A percentile compares a stretch with the other conserved stretches of the same genome.
These are phyloP conservation scores for pig (Sus scrofa) DNA, from an alignment of 2,113 vertebrate species.

Conservation along the genomic window DNA sequence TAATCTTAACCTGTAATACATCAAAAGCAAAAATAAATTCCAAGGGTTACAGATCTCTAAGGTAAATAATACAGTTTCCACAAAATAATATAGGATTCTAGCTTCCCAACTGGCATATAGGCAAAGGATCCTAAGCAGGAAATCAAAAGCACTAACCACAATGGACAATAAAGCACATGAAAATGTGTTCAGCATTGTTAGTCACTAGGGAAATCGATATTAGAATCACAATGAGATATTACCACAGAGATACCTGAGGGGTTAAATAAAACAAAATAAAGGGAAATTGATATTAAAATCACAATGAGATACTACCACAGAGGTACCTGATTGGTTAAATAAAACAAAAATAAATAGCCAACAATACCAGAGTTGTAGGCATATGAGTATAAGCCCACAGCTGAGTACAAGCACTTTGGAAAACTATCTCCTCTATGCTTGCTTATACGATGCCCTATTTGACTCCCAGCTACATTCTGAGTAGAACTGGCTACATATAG, in stretches of 20 bases:
- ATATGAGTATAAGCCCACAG: not conserved
- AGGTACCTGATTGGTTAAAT: not conserved
- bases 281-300: not conserved
- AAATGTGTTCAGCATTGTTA: not conserved
- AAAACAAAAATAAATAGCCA: not conserved
- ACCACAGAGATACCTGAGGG: too few species aligned
- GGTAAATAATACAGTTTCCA: not conserved
- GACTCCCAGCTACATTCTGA: not conserved
- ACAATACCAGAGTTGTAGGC: not conserved
- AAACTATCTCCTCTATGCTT: not conserved
- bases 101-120: not conserved
- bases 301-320: not conserved
- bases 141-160: not conserved
- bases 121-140: conserved; percentile 27
- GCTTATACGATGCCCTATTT: not conserved
- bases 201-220: not conserved
- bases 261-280: too few species aligned
- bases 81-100: not conserved
- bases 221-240: not conserved
- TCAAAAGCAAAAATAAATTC: not conserved
- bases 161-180: not conserved
- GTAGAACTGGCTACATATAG: not conserved
- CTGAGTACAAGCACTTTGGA: not conserved
- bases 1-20: not conserved
- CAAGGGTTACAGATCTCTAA: conserved; percentile 8